Evolutionary conservation across 1,140 invertebrate species (phyloP).

Genomic region (Leptinotarsa lineolata): DNA sequence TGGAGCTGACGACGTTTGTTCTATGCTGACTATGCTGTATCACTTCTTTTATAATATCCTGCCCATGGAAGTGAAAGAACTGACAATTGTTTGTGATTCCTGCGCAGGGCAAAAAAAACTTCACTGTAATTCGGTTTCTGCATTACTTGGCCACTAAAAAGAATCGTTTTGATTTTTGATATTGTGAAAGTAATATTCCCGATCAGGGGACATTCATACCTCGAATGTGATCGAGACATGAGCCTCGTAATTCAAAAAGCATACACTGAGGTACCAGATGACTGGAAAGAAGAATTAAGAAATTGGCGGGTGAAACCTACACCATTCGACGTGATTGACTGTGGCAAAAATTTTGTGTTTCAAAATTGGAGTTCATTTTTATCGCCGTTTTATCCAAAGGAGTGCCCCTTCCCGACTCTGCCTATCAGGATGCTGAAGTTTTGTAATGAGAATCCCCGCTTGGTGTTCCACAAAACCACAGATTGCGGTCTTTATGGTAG

Average conservation of each 20-base stretch:
- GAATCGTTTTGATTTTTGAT: conserved; percentile 29
- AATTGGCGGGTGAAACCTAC: conserved; percentile 27
- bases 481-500: too few relatives aligned
- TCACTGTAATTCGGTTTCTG: conserved; percentile 34
- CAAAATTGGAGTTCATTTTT: neutral
- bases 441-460: too few relatives aligned
- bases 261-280: too few relatives aligned
- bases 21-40: too few relatives aligned
- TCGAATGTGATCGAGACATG: neutral
- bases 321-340: conserved; percentile 22
- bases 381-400: neutral
- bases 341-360: conserved; percentile 15
- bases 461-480: too few relatives aligned
- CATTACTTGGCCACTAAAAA: conserved; percentile 29
- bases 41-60: too few relatives aligned
- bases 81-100: too few relatives aligned
- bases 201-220: too few relatives aligned
- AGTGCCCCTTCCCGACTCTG: conserved; percentile 11
- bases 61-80: too few relatives aligned
- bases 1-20: too few relatives aligned
- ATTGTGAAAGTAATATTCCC: conserved; percentile 6
- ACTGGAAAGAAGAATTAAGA: neutral
- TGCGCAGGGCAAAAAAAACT: conserved; percentile 35
- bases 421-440: too few relatives aligned
- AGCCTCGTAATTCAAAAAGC: conserved; percentile 27